Percentiles rank a stretch among this genome's conserved stretches.
Conservation (phyloP, 2,113 vertebrate genomes). For the Bombycilla garrulus region DNA sequence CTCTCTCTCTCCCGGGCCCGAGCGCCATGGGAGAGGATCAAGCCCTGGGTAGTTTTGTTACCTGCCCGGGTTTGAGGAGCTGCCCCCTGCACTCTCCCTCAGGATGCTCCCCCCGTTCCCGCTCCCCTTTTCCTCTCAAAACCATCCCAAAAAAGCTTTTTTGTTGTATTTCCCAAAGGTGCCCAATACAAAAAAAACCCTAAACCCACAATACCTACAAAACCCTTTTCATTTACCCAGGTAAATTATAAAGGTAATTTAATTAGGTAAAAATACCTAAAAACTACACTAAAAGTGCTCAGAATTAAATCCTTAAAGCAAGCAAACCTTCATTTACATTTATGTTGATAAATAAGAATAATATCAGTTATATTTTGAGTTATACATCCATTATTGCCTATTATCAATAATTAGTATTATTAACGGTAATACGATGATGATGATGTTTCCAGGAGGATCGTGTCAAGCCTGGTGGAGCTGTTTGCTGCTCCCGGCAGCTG, state of each 20-base stretch:
- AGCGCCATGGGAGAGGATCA: too few species aligned
- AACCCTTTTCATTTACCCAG: too few species aligned
- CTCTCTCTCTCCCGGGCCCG: too few species aligned
- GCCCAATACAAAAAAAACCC: too few species aligned
- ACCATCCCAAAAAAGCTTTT: too few species aligned
- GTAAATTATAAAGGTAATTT: too few species aligned
- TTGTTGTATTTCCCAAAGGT: background rate
- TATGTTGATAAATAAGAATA: background rate
- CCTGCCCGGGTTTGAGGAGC: too few species aligned
- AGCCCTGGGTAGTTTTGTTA: too few species aligned
- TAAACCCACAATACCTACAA: too few species aligned
- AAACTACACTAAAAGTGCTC: fast-evolving
- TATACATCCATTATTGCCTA: too few species aligned
- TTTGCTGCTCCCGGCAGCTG: background rate
- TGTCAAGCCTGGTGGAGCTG: background rate
- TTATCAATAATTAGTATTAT: background rate
- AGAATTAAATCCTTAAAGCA: background rate
- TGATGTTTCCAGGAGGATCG: too few species aligned
- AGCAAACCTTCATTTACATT: background rate
- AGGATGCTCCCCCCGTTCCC: background rate
- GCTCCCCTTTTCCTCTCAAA: background rate
- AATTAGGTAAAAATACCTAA: too few species aligned
- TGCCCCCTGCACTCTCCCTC: background rate
- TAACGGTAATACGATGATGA: background rate
- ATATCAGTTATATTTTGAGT: fast-evolving